These are phyloP conservation scores for Pararge aegeria DNA, from an alignment of 1,140 invertebrate genomes.

Conservation along the genomic window DNA sequence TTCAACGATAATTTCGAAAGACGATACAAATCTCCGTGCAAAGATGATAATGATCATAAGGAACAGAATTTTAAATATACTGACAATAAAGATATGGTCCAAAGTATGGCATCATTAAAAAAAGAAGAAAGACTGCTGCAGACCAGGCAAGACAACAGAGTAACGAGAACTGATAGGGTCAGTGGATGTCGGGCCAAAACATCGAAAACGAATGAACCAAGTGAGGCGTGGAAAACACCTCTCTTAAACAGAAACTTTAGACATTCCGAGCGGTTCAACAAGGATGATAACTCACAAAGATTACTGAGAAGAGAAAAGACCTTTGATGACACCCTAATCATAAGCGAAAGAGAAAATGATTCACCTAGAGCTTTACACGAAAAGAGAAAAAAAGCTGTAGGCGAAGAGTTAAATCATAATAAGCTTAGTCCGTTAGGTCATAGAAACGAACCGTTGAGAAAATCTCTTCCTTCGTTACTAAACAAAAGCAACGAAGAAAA, in stretches of 20 bases:
- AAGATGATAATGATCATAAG: constrained; percentile 65
- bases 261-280: constrained; percentile 75
- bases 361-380: constrained; percentile 57
- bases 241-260: constrained; percentile 72
- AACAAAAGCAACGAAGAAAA: constrained; percentile 81
- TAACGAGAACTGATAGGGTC: constrained; percentile 61
- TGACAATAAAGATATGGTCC: constrained; percentile 68
- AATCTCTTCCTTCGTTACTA: constrained; percentile 79
- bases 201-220: constrained; percentile 59
- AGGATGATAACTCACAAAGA: constrained; percentile 56
- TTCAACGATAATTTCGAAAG: constrained; percentile 65
- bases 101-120: constrained; percentile 67
- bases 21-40: constrained; percentile 67
- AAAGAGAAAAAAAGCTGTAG: constrained; percentile 62
- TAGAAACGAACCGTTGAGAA: constrained; percentile 64
- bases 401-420: constrained; percentile 59
- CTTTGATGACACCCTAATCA: constrained; percentile 68
- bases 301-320: constrained; percentile 75
- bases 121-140: constrained; percentile 72
- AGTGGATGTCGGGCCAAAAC: constrained; percentile 73
- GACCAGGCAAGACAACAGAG: constrained; percentile 64
- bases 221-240: constrained; percentile 70
- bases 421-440: constrained; percentile 51
- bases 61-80: constrained; percentile 69
- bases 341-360: constrained; percentile 55